phyloP scores from a whole-genome alignment of 2,797 vertebrate genomes.

The Gorsachius magnificus region DNA sequence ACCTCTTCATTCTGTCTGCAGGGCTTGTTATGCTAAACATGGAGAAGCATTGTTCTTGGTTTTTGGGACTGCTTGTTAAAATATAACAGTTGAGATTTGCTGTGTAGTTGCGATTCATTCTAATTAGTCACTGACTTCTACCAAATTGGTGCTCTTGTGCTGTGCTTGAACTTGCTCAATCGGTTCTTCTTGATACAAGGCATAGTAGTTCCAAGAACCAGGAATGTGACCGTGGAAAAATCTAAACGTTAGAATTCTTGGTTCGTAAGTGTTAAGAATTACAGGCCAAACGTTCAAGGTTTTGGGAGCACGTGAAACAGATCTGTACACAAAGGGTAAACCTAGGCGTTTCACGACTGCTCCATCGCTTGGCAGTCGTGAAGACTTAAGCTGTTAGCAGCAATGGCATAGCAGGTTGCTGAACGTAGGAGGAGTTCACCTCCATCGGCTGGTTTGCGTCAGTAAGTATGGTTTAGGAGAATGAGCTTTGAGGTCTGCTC shows the following conservation, averaged over 20 bases:
- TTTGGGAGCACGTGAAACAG: constrained; percentile 68
- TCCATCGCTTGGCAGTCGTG: constrained; percentile 58
- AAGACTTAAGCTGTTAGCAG: constrained; percentile 61
- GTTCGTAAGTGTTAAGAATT: constrained; percentile 54
- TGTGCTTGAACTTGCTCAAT: constrained; percentile 53
- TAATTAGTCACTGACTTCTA: constrained; percentile 46
- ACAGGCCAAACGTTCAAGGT: constrained; percentile 51
- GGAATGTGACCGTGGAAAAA: constrained; percentile 64
- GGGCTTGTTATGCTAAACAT: constrained; percentile 59
- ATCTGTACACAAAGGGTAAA: constrained; percentile 62
- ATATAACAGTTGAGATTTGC: constrained; percentile 31
- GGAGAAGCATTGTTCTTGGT: constrained; percentile 66
- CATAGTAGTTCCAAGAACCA: constrained; percentile 73
- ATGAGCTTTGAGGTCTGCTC: constrained; percentile 64
- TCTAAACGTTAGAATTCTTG: constrained; percentile 52
- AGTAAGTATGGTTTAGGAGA: constrained; percentile 69
- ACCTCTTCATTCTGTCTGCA: constrained; percentile 70
- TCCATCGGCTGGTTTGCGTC: constrained; percentile 63
- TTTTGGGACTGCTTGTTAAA: constrained; percentile 70
- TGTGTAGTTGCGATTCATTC: constrained; percentile 38
- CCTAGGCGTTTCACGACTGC: constrained; percentile 54
- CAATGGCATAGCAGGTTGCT: constrained; percentile 53
- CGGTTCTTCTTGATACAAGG: constrained; percentile 40
- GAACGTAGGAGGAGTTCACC: constrained; percentile 71
- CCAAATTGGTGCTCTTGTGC: constrained; percentile 62